phyloP scores from a whole-genome alignment of 2,888 invertebrate species.

The Drepana falcataria region DNA sequence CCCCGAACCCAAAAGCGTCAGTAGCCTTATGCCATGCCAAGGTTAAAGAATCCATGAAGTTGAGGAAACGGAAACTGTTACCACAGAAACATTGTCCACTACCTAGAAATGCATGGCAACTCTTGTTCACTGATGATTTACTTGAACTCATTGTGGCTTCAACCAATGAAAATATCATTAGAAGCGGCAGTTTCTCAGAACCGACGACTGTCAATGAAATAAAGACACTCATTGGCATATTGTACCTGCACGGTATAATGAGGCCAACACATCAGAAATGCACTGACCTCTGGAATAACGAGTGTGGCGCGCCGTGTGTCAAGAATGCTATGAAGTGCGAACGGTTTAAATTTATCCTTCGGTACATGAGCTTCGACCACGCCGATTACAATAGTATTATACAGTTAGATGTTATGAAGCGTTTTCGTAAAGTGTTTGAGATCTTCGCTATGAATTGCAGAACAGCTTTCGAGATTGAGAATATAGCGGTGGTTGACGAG shows the following conservation, averaged over 20 bases:
- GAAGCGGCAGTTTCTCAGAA: conserved; percentile 23
- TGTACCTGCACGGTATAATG: conserved; percentile 66
- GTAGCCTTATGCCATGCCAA: conserved; percentile 26
- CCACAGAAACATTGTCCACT: conserved; percentile 32
- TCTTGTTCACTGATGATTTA: conserved; percentile 60
- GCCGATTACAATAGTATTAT: conserved; percentile 39
- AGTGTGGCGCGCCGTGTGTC: conserved; percentile 50
- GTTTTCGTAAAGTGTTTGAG: conserved; percentile 65
- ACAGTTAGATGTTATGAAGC: conserved; percentile 56
- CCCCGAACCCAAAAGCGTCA: conserved; percentile 41
- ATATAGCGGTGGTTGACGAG: conserved; percentile 61
- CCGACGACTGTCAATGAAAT: conserved; percentile 52
- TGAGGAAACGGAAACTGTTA: conserved; percentile 40
- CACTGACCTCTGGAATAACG: conserved; percentile 58
- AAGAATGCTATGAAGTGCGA: conserved; percentile 54
- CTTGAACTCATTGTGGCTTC: conserved; percentile 59
- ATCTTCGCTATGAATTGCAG: conserved; percentile 68
- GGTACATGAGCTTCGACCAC: conserved; percentile 56
- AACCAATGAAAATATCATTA: conserved; percentile 59
- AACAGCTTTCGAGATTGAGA: conserved; percentile 48
- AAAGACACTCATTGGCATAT: conserved; percentile 60
- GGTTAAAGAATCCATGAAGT: conserved; percentile 31
- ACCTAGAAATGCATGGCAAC: conserved; percentile 62
- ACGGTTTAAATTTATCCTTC: conserved; percentile 57
- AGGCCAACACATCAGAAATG: conserved; percentile 58